Evolutionary conservation across 1,140 invertebrate genomes (phyloP).

Genomic region (Coelopa frigida): DNA sequence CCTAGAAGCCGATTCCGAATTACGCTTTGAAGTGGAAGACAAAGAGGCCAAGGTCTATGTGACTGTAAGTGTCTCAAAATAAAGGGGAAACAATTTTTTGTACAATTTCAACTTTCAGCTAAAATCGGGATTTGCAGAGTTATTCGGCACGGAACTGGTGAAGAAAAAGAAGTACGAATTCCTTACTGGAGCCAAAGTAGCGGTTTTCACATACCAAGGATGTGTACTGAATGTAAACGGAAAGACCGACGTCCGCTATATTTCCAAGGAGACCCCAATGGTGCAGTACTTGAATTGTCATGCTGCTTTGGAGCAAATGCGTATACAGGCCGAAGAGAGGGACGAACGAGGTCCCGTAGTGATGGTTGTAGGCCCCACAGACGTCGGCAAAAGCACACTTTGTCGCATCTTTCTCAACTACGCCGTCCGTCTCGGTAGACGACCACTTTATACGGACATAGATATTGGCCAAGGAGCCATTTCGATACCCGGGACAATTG

Average conservation of each 20-base stretch:
- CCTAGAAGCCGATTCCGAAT: constrained; percentile 80
- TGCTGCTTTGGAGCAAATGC: constrained; percentile 83
- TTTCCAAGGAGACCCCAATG: constrained; percentile 96
- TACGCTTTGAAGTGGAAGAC: constrained; percentile 88
- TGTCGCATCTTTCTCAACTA: constrained; percentile 89
- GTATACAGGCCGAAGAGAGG: constrained; percentile 69
- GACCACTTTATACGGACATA: constrained; percentile 89
- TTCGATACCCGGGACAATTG: constrained; percentile 86
- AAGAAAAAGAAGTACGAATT: constrained; percentile 92
- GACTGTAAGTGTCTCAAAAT: constrained; percentile 53
- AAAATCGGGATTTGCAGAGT: constrained; percentile 81
- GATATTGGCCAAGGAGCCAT: constrained; percentile 95
- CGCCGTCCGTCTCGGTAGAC: constrained; percentile 75
- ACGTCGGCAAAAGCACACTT: constrained; percentile 95
- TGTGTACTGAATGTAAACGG: constrained; percentile 78
- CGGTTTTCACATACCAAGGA: constrained; percentile 94
- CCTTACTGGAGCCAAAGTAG: constrained; percentile 83
- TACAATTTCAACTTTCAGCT: constrained; percentile 59
- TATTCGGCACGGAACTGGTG: constrained; percentile 95
- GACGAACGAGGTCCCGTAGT: constrained; percentile 70
- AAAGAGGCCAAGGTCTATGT: constrained; percentile 78
- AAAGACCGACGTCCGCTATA: constrained; percentile 86
- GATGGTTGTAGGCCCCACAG: constrained; percentile 88
- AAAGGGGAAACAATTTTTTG: neutral
- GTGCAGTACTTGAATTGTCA: constrained; percentile 80